phyloP scores from a whole-genome alignment of 2,888 invertebrate species.

The Lasioglossum leucozonium region DNA sequence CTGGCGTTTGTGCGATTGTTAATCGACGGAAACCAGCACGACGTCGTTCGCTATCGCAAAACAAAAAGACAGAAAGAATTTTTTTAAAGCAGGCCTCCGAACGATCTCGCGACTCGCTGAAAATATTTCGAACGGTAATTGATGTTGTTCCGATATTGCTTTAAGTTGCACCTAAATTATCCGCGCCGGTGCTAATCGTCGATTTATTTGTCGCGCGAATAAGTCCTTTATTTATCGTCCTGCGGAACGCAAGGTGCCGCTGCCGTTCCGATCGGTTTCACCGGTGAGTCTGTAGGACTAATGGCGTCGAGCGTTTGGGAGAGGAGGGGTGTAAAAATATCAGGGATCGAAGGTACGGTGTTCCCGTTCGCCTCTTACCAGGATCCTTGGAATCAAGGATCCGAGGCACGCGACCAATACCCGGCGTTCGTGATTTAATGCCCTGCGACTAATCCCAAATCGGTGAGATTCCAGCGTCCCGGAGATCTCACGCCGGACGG shows the following conservation, averaged over 20 bases:
- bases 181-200: background rate
- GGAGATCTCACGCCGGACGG: slow-evolving; percentile 62
- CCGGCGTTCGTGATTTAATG: slow-evolving; percentile 68
- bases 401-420: slow-evolving; percentile 60
- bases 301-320: background rate
- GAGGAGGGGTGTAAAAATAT: slow-evolving; percentile 1
- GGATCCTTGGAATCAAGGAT: slow-evolving; percentile 28
- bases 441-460: slow-evolving; percentile 66
- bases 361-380: background rate
- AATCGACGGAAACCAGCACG: background rate
- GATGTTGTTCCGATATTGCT: too few relatives aligned
- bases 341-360: background rate
- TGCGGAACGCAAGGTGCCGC: background rate
- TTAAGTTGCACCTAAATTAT: too few relatives aligned
- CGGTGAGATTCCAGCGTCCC: slow-evolving; percentile 60
- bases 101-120: too few relatives aligned
- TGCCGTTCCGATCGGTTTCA: background rate
- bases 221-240: slow-evolving; percentile 6
- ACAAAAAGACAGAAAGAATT: too few relatives aligned
- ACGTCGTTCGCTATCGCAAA: background rate
- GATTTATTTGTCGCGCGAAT: background rate
- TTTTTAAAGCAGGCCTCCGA: too few relatives aligned
- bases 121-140: too few relatives aligned
- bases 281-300: background rate
- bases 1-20: background rate